Base-by-base conservation (phyloP, 2,888 invertebrate genomes). In the Tuta absoluta region DNA sequence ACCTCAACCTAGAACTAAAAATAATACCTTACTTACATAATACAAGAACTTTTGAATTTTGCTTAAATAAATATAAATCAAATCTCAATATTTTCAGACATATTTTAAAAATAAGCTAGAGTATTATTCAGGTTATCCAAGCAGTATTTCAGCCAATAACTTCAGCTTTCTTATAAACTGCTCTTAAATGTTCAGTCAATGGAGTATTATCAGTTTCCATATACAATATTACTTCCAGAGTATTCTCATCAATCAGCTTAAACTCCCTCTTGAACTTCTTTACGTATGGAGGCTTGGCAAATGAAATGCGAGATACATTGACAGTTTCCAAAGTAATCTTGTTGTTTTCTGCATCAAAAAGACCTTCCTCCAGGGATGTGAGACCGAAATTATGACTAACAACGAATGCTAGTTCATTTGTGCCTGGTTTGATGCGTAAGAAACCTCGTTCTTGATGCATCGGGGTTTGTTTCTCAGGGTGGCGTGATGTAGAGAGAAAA, bases 391-490 rank as follows among this genome's bases (percentile, higher is more conserved):
- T 94, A 71, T 95, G 94, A 63, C 94, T 92, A 4, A 93, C 84
- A 5, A 93, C 75, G 14, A 94, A 89, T 0, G 93, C 87, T 0
- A 94, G 73, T 41, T 92, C 78, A 14, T 91, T 87, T 0, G 93
- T 92, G 11, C 88, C 92, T 0, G 93, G 93, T 53, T 93, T 91
- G 57, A 94, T 89, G 61, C 93, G 89, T 7, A 95, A 75, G 74
- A 93, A 94, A 0, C 95, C 95, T 48, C 91, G 79, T 75, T 95
- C 95, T 62, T 93, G 87, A 73, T 95, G 94, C 93, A 94, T 93
- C 0, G 93, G 93, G 2, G 79, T 87, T 33, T 89, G 86, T 38
- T 86, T 92, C 33, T 88, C 87, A 0, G 93, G 91, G 70, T 94
- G 87, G 75, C 84, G 91, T 0, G 93, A 93, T 64, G 80, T 81